These are phyloP conservation scores for Antedon mediterranea DNA, from an alignment of 53 echinoderm and acorn worm species.

Conservation along the genomic window DNA sequence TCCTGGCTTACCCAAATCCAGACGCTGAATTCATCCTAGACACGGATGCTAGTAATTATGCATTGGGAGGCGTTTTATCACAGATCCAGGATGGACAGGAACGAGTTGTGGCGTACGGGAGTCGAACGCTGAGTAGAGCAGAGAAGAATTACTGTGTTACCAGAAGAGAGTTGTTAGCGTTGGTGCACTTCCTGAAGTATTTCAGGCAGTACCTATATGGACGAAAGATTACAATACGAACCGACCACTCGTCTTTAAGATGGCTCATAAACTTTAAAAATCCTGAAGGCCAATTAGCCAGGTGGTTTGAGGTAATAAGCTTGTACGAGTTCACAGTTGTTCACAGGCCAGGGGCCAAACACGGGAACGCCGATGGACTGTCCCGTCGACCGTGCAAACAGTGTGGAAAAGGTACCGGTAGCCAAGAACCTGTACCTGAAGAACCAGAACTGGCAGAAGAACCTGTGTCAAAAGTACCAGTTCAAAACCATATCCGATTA, in stretches of 20 bases:
- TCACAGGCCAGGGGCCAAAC: background rate
- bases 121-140: background rate
- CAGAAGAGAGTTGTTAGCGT: background rate
- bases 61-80: background rate
- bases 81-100: background rate
- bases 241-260: slow-evolving; percentile 17
- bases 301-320: background rate
- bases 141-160: slow-evolving; percentile 2
- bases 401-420: background rate
- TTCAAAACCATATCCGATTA: too few species aligned
- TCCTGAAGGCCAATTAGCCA: background rate
- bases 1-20: slow-evolving; percentile 10
- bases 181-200: background rate
- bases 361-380: background rate
- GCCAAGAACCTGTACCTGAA: too few species aligned
- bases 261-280: slow-evolving; percentile 17
- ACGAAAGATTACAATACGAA: slow-evolving; percentile 1
- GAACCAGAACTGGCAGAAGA: too few species aligned
- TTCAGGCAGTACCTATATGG: slow-evolving; percentile 6
- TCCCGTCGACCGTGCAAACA: background rate
- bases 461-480: too few species aligned
- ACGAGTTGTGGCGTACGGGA: background rate
- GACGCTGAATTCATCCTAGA: slow-evolving; percentile 2
- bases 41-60: slow-evolving; percentile 1
- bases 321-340: background rate